A percentile compares a stretch with the other conserved stretches of the same genome.
phyloP scores from a whole-genome alignment of 2,888 invertebrate species.

The Lasioglossum malachurum region DNA sequence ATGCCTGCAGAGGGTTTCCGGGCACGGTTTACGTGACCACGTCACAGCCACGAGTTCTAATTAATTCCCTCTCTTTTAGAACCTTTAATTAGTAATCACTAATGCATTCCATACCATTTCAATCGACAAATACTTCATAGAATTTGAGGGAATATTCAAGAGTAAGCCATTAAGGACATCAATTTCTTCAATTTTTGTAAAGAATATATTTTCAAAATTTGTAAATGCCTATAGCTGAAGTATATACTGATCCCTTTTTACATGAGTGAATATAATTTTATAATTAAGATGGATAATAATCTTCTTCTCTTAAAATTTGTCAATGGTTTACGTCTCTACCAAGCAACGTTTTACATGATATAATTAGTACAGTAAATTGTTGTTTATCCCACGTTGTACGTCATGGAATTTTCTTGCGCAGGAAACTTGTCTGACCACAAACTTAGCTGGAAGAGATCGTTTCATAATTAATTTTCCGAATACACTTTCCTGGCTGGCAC shows the following conservation, averaged over 20 bases:
- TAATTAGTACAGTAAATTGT: constrained; percentile 43
- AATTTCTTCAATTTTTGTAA: neutral
- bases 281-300: neutral
- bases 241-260: neutral
- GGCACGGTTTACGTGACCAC: constrained; percentile 32
- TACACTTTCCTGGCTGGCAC: constrained; percentile 18
- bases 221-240: neutral
- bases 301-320: neutral
- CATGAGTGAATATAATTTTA: no score
- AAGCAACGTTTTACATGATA: neutral
- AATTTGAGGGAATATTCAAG: neutral
- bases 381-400: constrained; percentile 16
- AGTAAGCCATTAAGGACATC: neutral
- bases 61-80: constrained; percentile 20
- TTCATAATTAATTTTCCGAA: constrained; percentile 55
- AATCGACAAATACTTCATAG: neutral
- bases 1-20: constrained; percentile 53
- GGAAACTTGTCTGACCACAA: constrained; percentile 36
- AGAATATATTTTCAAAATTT: neutral
- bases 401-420: constrained; percentile 20
- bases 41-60: constrained; percentile 15
- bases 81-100: constrained; percentile 1
- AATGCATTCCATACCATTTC: neutral
- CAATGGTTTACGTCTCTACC: neutral
- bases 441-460: constrained; percentile 35